phyloP scores from a whole-genome alignment of 92 coral and sea anemone genomes.

The Meandrina meandrites region DNA sequence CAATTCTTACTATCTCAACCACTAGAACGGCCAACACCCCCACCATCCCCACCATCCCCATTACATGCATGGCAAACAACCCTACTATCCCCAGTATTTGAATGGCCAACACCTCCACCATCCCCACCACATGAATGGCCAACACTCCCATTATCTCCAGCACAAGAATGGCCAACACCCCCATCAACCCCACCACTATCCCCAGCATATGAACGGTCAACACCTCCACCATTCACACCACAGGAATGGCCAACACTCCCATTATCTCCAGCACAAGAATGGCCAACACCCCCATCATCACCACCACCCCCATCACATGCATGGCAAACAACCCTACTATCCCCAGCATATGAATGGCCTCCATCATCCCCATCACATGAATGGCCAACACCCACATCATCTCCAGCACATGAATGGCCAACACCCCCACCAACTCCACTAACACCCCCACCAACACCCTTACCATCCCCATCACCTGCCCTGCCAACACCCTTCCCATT shows the following conservation, averaged over 20 bases:
- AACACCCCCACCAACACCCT: no score
- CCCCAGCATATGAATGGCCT: no score
- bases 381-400: no score
- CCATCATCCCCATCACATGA: background rate
- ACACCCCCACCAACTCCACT: no score
- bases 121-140: background rate
- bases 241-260: background rate
- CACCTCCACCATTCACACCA: background rate
- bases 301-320: background rate
- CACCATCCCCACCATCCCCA: background rate
- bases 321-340: no score
- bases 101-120: background rate
- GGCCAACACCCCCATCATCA: background rate
- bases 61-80: no score
- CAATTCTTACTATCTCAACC: no score
- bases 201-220: background rate
- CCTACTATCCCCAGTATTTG: background rate
- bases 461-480: no score
- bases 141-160: background rate
- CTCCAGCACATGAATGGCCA: no score
- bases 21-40: no score
- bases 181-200: background rate
- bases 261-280: background rate
- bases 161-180: background rate
- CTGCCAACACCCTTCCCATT: no score